These are phyloP conservation scores for Bombus picipes DNA, from an alignment of 1,140 invertebrate species.

Conservation along the genomic window DNA sequence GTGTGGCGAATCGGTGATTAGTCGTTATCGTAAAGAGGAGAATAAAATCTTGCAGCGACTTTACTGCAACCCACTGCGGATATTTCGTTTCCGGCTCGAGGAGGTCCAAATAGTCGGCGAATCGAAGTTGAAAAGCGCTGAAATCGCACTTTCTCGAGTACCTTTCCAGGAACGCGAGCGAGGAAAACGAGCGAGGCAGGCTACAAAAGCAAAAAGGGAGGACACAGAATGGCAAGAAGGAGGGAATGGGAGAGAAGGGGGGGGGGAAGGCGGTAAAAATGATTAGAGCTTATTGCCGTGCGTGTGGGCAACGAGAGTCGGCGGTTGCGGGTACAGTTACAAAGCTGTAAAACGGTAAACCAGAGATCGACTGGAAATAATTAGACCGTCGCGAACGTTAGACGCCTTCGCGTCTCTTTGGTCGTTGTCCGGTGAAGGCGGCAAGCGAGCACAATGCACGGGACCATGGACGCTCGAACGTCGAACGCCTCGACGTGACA, in stretches of 20 bases:
- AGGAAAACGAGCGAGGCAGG: slow-evolving; percentile 9
- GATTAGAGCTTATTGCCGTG: slow-evolving; percentile 41
- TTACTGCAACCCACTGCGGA: slow-evolving; percentile 43
- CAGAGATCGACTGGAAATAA: slow-evolving; percentile 35
- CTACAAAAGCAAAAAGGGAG: background rate
- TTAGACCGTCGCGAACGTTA: slow-evolving; percentile 19
- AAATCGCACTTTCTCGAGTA: slow-evolving; percentile 63
- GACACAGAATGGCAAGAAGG: background rate
- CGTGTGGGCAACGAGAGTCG: slow-evolving; percentile 44
- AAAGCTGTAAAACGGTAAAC: background rate
- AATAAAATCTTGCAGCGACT: slow-evolving; percentile 15
- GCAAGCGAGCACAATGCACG: no score
- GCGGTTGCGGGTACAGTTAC: background rate
- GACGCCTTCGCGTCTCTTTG: background rate
- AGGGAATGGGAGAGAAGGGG: background rate
- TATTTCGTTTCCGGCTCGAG: slow-evolving; percentile 60
- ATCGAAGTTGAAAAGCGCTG: slow-evolving; percentile 61
- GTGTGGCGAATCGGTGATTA: background rate
- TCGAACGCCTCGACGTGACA: background rate
- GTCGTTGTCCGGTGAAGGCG: background rate
- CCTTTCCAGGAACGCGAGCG: slow-evolving; percentile 37
- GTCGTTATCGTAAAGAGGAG: slow-evolving; percentile 8
- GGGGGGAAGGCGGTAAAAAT: background rate
- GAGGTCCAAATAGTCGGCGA: slow-evolving; percentile 38
- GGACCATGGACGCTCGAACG: background rate